Conservation (phyloP, 1,140 invertebrate species). For the Drosophila elegans region DNA sequence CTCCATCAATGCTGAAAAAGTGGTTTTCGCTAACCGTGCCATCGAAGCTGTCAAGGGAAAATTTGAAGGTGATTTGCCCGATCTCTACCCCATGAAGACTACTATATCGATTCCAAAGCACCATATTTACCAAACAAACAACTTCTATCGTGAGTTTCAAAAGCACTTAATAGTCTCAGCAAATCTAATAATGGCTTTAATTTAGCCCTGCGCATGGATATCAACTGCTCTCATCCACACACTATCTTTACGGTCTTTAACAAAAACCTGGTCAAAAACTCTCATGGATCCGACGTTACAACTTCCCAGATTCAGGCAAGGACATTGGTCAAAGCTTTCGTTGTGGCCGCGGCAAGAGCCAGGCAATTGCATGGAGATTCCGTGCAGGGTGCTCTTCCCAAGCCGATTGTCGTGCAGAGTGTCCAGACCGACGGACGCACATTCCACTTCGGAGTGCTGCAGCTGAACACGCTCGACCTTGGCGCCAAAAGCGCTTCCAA, state of each 20-base stretch:
- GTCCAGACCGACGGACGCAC: slow-evolving; percentile 90
- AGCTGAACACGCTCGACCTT: slow-evolving; percentile 93
- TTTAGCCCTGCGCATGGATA: slow-evolving; percentile 86
- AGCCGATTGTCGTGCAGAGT: slow-evolving; percentile 92
- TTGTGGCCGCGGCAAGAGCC: slow-evolving; percentile 89
- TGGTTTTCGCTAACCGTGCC: slow-evolving; percentile 88
- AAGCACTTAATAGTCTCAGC: neutral
- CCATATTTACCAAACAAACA: slow-evolving; percentile 88
- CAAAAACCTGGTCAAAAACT: slow-evolving; percentile 87
- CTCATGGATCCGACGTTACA: slow-evolving; percentile 88
- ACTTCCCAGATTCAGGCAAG: slow-evolving; percentile 88
- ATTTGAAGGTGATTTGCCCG: slow-evolving; percentile 86
- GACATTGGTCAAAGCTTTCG: slow-evolving; percentile 90
- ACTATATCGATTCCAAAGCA: slow-evolving; percentile 88
- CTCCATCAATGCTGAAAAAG: slow-evolving; percentile 87
- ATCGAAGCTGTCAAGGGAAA: slow-evolving; percentile 86
- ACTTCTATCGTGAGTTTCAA: slow-evolving; percentile 89
- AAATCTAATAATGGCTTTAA: neutral
- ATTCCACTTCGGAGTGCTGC: slow-evolving; percentile 93
- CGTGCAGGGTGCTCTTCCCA: slow-evolving; percentile 85
- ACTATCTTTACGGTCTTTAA: slow-evolving; percentile 91
- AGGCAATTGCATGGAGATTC: slow-evolving; percentile 89
- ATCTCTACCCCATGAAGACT: slow-evolving; percentile 89
- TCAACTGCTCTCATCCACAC: slow-evolving; percentile 87
- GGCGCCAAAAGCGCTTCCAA: slow-evolving; percentile 87